Evolutionary conservation across 2,113 vertebrate genomes (phyloP).

Genomic region (Scatophagus argus): DNA sequence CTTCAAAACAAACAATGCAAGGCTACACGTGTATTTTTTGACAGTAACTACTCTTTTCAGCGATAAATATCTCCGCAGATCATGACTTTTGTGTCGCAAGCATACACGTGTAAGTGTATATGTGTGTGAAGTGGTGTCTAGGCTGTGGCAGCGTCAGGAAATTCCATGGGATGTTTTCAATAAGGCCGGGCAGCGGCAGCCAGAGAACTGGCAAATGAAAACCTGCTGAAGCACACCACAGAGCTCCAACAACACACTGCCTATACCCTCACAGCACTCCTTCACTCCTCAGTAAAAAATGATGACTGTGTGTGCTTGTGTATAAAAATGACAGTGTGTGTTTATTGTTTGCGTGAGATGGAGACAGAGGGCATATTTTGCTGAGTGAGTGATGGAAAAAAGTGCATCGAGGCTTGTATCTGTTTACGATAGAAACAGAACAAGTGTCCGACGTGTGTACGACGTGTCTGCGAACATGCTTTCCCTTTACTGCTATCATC

Average conservation of each 20-base stretch:
- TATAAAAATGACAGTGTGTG: conserved; percentile 11
- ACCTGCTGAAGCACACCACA: conserved; percentile 75
- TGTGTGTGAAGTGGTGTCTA: conserved; percentile 51
- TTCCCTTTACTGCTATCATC: conserved; percentile 51
- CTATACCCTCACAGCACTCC: conserved; percentile 4
- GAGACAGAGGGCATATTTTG: conserved; percentile 11
- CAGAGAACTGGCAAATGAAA: conserved; percentile 80
- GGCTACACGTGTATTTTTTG: conserved; percentile 60
- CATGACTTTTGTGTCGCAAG: conserved; percentile 44
- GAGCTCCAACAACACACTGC: conserved; percentile 39
- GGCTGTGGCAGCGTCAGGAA: conserved; percentile 79
- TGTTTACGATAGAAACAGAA: conserved; percentile 55
- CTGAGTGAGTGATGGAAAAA: conserved; percentile 14
- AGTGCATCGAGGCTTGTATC: conserved; percentile 15
- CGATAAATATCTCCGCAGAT: conserved; percentile 57
- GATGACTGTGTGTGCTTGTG: conserved; percentile 44
- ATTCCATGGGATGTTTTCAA: conserved; percentile 87
- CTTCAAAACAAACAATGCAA: conserved; percentile 66
- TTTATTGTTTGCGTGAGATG: conserved; percentile 23
- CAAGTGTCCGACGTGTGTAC: conserved; percentile 26
- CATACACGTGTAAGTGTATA: conserved; percentile 16
- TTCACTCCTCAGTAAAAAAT: conserved; percentile 20
- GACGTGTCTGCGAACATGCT: conserved; percentile 18
- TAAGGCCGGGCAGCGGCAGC: conserved; percentile 71
- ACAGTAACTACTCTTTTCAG: conserved; percentile 54